Evolutionary conservation across 2,888 invertebrate genomes (phyloP).

Genomic region (Dicyrtomina minuta): DNA sequence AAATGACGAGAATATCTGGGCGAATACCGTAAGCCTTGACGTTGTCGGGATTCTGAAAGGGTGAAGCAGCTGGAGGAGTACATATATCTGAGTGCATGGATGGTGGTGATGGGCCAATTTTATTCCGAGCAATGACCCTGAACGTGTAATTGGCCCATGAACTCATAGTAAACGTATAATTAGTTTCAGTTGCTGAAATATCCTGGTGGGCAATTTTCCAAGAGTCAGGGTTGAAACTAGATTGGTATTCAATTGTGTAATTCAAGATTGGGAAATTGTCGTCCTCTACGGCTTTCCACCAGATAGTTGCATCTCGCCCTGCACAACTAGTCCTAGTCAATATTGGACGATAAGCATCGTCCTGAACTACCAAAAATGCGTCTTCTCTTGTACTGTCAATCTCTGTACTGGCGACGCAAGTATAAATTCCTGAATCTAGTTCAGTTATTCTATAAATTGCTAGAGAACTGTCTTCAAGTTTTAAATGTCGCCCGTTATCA

Average conservation of each 20-base stretch:
- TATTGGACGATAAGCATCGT: slow-evolving; percentile 85
- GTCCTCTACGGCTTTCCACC: slow-evolving; percentile 89
- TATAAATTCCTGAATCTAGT: slow-evolving; percentile 91
- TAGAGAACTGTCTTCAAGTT: slow-evolving; percentile 86
- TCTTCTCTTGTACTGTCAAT: slow-evolving; percentile 81
- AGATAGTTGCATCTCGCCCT: slow-evolving; percentile 71
- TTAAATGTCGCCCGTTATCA: slow-evolving; percentile 77
- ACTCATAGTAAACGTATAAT: slow-evolving; percentile 65
- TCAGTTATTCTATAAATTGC: slow-evolving; percentile 92
- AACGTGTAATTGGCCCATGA: too few relatives aligned
- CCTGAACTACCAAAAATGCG: slow-evolving; percentile 92
- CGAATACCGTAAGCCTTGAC: slow-evolving; percentile 85
- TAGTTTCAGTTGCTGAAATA: slow-evolving; percentile 74
- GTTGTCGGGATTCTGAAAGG: slow-evolving; percentile 89
- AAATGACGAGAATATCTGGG: too few relatives aligned
- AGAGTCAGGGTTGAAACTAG: slow-evolving; percentile 85
- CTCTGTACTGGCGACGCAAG: slow-evolving; percentile 87
- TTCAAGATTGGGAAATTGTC: slow-evolving; percentile 91
- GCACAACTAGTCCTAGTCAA: slow-evolving; percentile 67
- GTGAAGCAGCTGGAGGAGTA: slow-evolving; percentile 81
- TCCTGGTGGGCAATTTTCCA: slow-evolving; percentile 79
- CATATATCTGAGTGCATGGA: slow-evolving; percentile 82
- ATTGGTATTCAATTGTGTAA: slow-evolving; percentile 89
- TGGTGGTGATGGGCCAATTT: slow-evolving; percentile 83
- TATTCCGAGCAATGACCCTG: slow-evolving; percentile 90